These are phyloP conservation scores for Dreissena rostriformis DNA, from an alignment of 1,140 invertebrate genomes.

Conservation along the genomic window DNA sequence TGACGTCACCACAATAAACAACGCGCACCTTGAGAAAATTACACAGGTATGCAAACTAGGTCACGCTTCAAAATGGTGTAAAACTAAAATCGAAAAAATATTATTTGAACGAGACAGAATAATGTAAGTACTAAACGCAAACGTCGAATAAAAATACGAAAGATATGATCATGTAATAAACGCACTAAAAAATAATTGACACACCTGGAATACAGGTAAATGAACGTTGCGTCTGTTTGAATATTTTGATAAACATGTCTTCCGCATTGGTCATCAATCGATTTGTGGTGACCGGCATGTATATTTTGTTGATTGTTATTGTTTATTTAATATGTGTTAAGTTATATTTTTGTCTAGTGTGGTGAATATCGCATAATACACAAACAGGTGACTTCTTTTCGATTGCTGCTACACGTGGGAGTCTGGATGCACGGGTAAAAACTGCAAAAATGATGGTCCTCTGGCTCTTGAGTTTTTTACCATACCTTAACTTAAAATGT, in stretches of 20 bases:
- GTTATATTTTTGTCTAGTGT: background rate
- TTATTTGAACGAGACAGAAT: background rate
- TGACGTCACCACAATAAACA: background rate
- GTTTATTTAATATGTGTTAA: too few relatives aligned
- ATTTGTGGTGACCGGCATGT: background rate
- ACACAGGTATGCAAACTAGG: constrained; percentile 53
- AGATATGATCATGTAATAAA: background rate
- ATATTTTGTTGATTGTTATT: too few relatives aligned
- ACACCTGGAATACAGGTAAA: background rate
- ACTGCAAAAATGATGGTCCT: background rate
- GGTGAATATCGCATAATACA: background rate
- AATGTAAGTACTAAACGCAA: constrained; percentile 18
- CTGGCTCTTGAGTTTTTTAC: background rate
- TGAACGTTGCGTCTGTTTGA: background rate
- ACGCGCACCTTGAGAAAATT: constrained; percentile 55
- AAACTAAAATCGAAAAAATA: constrained; percentile 14
- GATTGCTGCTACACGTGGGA: background rate
- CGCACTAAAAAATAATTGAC: background rate
- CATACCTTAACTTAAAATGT: background rate
- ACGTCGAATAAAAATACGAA: background rate
- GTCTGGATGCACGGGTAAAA: background rate
- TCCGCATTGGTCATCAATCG: constrained; percentile 4
- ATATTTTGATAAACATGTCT: background rate
- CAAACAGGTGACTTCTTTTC: background rate
- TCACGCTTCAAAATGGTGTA: constrained; percentile 52